Base-by-base conservation (phyloP, 2,888 invertebrate genomes). In the Chymomyza amoena region DNA sequence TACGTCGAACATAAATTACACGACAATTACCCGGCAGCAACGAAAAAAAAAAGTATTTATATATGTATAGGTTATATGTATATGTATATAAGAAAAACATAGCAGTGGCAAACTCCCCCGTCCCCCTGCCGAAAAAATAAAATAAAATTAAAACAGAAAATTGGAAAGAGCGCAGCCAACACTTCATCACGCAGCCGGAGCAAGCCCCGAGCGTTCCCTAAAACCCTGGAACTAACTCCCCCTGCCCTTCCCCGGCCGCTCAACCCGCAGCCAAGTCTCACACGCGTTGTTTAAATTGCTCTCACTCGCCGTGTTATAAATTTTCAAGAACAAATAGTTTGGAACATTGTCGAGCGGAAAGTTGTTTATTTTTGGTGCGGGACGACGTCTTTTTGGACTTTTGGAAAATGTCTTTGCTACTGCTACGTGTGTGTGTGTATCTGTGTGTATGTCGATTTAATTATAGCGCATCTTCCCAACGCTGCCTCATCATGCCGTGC, bases 241-340 rank as follows among this genome's bases (percentile, higher is more conserved):
- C 61, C 70, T 72, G 59, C 54, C 65, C 25, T 3, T 4, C 25
- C 20, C 25, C 25, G 25, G 36, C 10, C 62, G 67, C 65, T 61
- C 78, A 64, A 57, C 71, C 67, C 71, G 69, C 75, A 84, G 83
- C 6, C 32, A 32, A 32, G 32, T 32, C 32, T 83, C 83, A 85
- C 83, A 83, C 88, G 84, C 83, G 83, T 83, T 85, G 83, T 83
- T 83, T 87, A 87, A 83, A 83, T 87, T 87, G 80, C 73, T 81
- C 72, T 83, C 72, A 57, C 71, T 75, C 54, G 18, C 74, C 73
- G 84, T 82, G 76, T 78, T 79, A 83, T 87, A 85, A 88, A 83
- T 88, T 76, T 85, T 64, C 67, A 69, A 68, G 61, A 2, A 80
- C 39, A 63, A 68, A 67, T 69, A 70, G 70, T 73, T 73, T 67